A percentile compares a stretch with the other conserved stretches of the same genome.
Conservation (phyloP, 1,140 invertebrate species). For the Philotrypesis tridentata region DNA sequence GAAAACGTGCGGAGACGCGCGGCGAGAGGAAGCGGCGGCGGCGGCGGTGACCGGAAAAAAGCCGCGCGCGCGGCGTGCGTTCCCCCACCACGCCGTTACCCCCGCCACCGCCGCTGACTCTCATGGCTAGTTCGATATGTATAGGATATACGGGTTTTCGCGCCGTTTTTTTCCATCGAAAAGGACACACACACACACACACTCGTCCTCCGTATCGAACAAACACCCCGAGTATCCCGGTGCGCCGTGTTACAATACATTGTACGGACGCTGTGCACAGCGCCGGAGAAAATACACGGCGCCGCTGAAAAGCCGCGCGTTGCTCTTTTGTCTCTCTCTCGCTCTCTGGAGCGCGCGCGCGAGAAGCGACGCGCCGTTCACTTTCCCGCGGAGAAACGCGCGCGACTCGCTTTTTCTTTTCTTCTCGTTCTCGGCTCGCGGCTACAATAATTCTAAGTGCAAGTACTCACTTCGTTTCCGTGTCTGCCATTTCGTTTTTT, state of each 20-base stretch:
- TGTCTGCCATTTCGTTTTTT: slow-evolving; percentile 66
- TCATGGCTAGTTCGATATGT: no score
- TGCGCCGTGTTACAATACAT: no score
- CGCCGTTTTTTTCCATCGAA: slow-evolving; percentile 14
- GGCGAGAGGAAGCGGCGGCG: neutral
- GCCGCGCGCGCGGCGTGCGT: slow-evolving; percentile 57
- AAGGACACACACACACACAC: neutral
- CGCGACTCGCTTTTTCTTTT: neutral
- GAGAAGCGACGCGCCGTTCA: neutral
- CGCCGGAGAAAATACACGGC: neutral
- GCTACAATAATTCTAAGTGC: no score
- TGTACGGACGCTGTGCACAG: no score
- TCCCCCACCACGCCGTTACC: slow-evolving; percentile 47
- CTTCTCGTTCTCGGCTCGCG: no score
- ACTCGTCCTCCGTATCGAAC: no score
- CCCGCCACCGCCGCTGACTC: neutral
- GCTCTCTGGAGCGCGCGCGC: neutral
- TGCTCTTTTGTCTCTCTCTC: slow-evolving; percentile 7
- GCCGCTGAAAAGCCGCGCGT: neutral
- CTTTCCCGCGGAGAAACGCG: neutral
- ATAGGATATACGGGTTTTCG: slow-evolving; percentile 7
- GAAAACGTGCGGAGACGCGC: neutral
- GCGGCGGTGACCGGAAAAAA: slow-evolving; percentile 23
- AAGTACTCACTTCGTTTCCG: slow-evolving; percentile 68
- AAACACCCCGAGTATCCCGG: no score